Base-by-base conservation (phyloP, 2,888 invertebrate species). In the Torymus auratus region DNA sequence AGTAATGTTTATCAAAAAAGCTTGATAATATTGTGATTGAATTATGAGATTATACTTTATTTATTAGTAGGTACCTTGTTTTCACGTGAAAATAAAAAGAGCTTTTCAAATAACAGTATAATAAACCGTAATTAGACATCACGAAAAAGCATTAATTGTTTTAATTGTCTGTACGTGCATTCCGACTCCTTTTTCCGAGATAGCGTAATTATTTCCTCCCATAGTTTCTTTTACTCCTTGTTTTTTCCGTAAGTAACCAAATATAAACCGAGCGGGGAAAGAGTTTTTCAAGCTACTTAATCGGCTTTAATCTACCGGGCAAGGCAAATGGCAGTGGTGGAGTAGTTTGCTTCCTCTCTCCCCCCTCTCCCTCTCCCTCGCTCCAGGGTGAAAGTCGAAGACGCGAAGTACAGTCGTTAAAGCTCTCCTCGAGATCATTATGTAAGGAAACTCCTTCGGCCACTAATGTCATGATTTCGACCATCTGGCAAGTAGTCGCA, bases 381-480 rank as follows among this genome's bases (percentile, higher is more conserved):
- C 14, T 17, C 12, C 12, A 0, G 17, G 10, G 5, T 41, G 23
- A 61, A 68, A 55, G 68, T 62, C 50, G 14, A 73, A 81, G 77
- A 78, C 64, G 65, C 62, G 50, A 76, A 72, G 78, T 81, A 58
- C 70, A 74, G 65, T 75, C 67, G 70, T 81, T 81, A 81, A 73
- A 64, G 65, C 61, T 73, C 41, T 77, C 56, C 69, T 64, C 53
- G 15, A 75, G 74, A 78, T 81, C 74, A 81, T 81, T 78, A 81
- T 75, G 64, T 78, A 78, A 71, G 71, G 52, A 13, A 81, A 64
- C 52, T 70, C 11, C 74, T 74, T 81, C 60, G 55, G 52, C 67
- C 67, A 67, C 74, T 81, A 81, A 81, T 75, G 74, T 78, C 74
- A 81, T 64, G 74, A 81, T 78, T 78, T 81, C 62, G 60, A 75